Evolutionary conservation across 1,140 invertebrate genomes (phyloP).

Genomic region (Lepeophtheirus salmonis): DNA sequence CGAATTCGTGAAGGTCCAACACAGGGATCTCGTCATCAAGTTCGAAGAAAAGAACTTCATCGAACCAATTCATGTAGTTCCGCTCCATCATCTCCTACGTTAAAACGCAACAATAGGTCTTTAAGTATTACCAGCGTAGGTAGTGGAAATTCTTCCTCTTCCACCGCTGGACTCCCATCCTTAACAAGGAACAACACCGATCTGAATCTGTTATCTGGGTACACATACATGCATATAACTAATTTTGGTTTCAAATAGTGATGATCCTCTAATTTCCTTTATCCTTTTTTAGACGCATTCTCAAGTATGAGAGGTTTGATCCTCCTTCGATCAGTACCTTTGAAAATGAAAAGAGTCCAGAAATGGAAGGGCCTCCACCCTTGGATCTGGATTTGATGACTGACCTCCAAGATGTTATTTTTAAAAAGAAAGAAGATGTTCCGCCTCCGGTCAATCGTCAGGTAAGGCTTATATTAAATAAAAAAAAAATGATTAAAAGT

Average conservation of each 20-base stretch:
- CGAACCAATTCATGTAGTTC: background rate
- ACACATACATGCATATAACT: background rate
- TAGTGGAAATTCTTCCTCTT: background rate
- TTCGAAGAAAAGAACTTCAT: conserved; percentile 13
- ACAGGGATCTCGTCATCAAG: conserved; percentile 5
- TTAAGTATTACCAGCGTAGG: background rate
- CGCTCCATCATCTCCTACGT: background rate
- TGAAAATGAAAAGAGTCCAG: conserved; percentile 23
- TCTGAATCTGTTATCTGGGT: background rate
- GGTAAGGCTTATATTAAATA: too few relatives aligned
- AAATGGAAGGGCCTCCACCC: conserved; percentile 27
- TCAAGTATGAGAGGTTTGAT: conserved; percentile 17
- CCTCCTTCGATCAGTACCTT: background rate
- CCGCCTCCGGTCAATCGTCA: conserved; percentile 34
- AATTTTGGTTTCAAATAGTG: too few relatives aligned
- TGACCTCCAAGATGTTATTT: conserved; percentile 41
- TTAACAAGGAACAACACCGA: background rate
- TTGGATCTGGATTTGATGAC: conserved; percentile 43
- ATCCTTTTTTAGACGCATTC: background rate
- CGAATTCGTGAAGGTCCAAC: conserved; percentile 24
- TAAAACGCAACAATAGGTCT: background rate
- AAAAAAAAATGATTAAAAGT: too few relatives aligned
- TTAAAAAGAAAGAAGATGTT: conserved; percentile 25
- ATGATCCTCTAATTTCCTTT: too few relatives aligned
- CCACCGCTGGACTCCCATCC: background rate